These are phyloP conservation scores for Monopis laevigella DNA, from an alignment of 2,888 invertebrate species.

Conservation along the genomic window DNA sequence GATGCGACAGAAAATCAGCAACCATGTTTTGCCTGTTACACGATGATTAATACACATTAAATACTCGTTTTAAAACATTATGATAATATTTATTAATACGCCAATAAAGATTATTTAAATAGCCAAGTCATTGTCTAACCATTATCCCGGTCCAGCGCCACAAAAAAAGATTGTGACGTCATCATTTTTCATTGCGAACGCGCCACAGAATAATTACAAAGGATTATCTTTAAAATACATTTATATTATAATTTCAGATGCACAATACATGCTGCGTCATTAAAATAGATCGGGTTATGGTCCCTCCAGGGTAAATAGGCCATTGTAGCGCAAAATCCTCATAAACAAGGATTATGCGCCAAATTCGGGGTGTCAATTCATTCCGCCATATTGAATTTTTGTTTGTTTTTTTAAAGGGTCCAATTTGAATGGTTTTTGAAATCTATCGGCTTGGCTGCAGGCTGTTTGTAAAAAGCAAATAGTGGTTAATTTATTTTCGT, in stretches of 20 bases:
- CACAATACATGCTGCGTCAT: slow-evolving; percentile 7
- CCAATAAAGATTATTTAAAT: slow-evolving; percentile 7
- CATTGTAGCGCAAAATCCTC: slow-evolving; percentile 27
- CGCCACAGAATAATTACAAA: slow-evolving; percentile 8
- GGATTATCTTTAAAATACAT: slow-evolving; percentile 11
- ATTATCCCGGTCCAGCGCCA: slow-evolving; percentile 1
- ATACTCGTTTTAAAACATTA: too few species aligned
- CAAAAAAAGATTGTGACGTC: not conserved
- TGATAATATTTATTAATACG: too few species aligned
- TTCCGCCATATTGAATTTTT: not conserved
- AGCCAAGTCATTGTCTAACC: slow-evolving; percentile 4
- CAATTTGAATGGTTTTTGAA: too few species aligned
- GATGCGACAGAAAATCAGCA: too few species aligned
- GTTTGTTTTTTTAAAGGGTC: slow-evolving; percentile 3
- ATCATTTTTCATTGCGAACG: slow-evolving; percentile 3
- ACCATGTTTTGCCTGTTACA: too few species aligned
- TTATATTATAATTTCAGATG: not conserved
- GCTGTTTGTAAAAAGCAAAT: too few species aligned
- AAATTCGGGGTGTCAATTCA: not conserved
- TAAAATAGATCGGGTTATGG: slow-evolving; percentile 9
- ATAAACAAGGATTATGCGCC: slow-evolving; percentile 50
- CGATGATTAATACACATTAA: too few species aligned
- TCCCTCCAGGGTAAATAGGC: slow-evolving; percentile 7
- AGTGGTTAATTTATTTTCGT: too few species aligned
- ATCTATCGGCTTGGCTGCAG: too few species aligned